phyloP scores from a whole-genome alignment of 1,140 invertebrate genomes.

The Lasioglossum baleicum region DNA sequence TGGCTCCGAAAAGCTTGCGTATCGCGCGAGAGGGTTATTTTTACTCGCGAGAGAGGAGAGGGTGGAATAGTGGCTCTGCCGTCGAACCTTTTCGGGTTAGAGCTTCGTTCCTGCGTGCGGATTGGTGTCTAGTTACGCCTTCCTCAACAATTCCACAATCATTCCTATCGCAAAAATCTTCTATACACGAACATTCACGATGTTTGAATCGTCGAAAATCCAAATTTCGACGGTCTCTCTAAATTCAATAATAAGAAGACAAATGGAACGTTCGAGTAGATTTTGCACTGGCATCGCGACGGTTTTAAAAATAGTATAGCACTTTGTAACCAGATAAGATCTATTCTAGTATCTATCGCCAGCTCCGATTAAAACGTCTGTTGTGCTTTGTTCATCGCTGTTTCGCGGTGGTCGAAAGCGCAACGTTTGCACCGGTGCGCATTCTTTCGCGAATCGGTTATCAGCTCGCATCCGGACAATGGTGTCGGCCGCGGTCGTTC shows the following conservation, averaged over 20 bases:
- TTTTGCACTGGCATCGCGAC: not conserved
- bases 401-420: too few relatives aligned
- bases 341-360: not conserved
- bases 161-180: not conserved
- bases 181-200: too few relatives aligned
- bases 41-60: conserved; percentile 66
- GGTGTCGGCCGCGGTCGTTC: not conserved
- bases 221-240: too few relatives aligned
- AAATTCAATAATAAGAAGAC: not conserved
- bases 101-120: conserved; percentile 55
- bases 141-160: not conserved
- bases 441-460: conserved; percentile 17
- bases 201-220: too few relatives aligned
- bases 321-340: not conserved
- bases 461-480: not conserved
- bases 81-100: conserved; percentile 78
- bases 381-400: too few relatives aligned
- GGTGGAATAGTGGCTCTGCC: conserved; percentile 48
- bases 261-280: not conserved
- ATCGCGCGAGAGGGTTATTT: conserved; percentile 74
- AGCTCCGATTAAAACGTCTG: not conserved
- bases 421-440: too few relatives aligned
- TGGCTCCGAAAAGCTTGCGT: conserved; percentile 55
- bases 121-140: conserved; percentile 74
- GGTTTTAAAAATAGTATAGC: not conserved